These are phyloP conservation scores for Empidonax alnorum DNA, from an alignment of 2,113 vertebrate genomes.

Conservation along the genomic window DNA sequence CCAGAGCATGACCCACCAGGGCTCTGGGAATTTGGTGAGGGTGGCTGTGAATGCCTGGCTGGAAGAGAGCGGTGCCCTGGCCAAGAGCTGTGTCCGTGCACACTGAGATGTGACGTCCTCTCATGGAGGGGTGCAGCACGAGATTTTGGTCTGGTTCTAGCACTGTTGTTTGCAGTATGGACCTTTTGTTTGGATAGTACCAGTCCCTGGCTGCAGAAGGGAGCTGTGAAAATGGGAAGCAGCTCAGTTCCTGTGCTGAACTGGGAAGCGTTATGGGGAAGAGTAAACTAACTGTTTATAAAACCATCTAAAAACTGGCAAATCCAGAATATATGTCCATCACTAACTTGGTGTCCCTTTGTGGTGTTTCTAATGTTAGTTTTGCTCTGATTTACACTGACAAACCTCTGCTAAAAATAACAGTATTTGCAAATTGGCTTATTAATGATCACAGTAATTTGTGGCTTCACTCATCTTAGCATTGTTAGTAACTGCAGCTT, in stretches of 20 bases:
- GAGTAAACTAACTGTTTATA: slow-evolving; percentile 1
- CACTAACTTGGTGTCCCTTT: slow-evolving; percentile 31
- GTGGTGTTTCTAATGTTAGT: slow-evolving; percentile 31
- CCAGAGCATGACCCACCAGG: rapidly evolving
- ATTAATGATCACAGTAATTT: slow-evolving; percentile 24
- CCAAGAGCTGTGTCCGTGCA: not conserved
- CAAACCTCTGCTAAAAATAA: slow-evolving; percentile 30
- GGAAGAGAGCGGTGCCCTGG: not conserved
- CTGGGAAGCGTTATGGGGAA: not conserved
- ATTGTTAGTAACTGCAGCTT: not conserved
- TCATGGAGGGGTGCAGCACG: not conserved
- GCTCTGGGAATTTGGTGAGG: not conserved
- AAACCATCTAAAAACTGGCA: not conserved
- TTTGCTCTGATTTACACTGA: not conserved
- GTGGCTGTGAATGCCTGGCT: not conserved
- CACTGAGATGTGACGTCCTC: not conserved
- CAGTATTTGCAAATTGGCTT: not conserved
- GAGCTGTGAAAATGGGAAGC: not conserved
- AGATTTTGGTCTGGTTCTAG: not conserved
- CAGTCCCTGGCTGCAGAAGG: not conserved
- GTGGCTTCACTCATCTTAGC: not conserved
- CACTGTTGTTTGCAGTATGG: not conserved
- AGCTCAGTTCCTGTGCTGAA: not conserved
- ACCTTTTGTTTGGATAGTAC: not conserved
- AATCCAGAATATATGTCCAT: not conserved